phyloP scores from a whole-genome alignment of 2,888 invertebrate genomes.

The Lycaena phlaeas region DNA sequence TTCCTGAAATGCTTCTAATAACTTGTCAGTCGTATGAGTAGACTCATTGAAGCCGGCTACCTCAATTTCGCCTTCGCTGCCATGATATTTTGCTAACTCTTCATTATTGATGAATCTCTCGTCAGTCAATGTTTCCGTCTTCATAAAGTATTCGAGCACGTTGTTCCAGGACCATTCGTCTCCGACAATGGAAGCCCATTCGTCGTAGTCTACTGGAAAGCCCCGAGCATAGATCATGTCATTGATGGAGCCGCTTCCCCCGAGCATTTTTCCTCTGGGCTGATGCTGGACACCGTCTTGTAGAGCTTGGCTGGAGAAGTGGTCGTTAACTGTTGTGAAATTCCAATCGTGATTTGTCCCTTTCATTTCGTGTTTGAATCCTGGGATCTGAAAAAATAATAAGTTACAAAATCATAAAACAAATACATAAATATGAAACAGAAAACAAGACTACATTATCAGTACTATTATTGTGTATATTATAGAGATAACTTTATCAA shows the following conservation, averaged over 20 bases:
- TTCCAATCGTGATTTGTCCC: constrained; percentile 48
- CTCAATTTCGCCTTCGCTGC: constrained; percentile 42
- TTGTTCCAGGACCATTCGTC: constrained; percentile 42
- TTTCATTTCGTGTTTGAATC: constrained; percentile 31
- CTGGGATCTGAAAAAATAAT: constrained; percentile 38
- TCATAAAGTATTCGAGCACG: constrained; percentile 47
- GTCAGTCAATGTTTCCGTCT: constrained; percentile 48
- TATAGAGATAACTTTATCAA: no score
- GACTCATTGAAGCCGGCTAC: constrained; percentile 34
- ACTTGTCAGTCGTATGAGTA: constrained; percentile 26
- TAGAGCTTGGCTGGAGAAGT: constrained; percentile 38
- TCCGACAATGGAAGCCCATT: constrained; percentile 41
- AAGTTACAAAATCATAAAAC: no score
- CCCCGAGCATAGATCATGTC: constrained; percentile 58
- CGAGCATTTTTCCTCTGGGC: constrained; percentile 50
- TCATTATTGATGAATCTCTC: constrained; percentile 35
- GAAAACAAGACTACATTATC: no score
- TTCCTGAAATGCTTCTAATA: constrained; percentile 42
- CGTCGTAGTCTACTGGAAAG: constrained; percentile 45
- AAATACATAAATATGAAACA: no score
- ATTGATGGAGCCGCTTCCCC: constrained; percentile 50
- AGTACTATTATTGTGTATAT: no score
- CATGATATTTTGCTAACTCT: constrained; percentile 38
- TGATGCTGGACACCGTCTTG: constrained; percentile 36
- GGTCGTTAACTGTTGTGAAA: constrained; percentile 41